These are phyloP conservation scores for Anaspis maculata DNA, from an alignment of 2,888 invertebrate genomes.

Conservation along the genomic window DNA sequence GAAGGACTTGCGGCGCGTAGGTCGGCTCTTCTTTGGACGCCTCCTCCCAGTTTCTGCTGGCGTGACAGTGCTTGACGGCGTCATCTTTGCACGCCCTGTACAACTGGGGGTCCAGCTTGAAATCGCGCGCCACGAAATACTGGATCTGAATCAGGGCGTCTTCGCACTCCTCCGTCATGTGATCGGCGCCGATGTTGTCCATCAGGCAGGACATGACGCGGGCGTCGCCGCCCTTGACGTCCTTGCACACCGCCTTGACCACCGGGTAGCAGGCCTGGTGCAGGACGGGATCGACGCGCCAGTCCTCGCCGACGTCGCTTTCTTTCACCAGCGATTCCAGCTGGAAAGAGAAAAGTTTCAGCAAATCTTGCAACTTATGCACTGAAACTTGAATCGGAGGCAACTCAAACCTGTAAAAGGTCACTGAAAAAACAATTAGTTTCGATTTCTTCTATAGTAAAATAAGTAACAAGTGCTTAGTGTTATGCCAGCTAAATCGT, in stretches of 20 bases:
- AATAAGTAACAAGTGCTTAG: background rate
- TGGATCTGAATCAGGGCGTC: slow-evolving; percentile 89
- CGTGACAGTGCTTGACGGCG: slow-evolving; percentile 74
- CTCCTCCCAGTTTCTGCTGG: slow-evolving; percentile 63
- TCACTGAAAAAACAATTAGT: background rate
- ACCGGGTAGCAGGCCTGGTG: slow-evolving; percentile 80
- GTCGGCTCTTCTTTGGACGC: slow-evolving; percentile 59
- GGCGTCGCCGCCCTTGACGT: slow-evolving; percentile 66
- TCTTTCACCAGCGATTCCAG: slow-evolving; percentile 75
- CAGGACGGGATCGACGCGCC: slow-evolving; percentile 88
- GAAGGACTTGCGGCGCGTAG: slow-evolving; percentile 74
- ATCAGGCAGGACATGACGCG: slow-evolving; percentile 89
- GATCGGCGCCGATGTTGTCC: slow-evolving; percentile 76
- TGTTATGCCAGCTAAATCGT: too few relatives aligned
- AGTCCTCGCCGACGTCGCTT: slow-evolving; percentile 90
- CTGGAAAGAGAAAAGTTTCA: slow-evolving; percentile 45
- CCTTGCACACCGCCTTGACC: slow-evolving; percentile 68
- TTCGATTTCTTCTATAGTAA: background rate
- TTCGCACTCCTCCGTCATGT: slow-evolving; percentile 87
- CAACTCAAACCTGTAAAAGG: too few relatives aligned
- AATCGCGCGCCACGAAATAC: slow-evolving; percentile 94
- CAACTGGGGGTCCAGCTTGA: slow-evolving; percentile 81
- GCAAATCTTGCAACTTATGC: too few relatives aligned
- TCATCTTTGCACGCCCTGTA: slow-evolving; percentile 84
- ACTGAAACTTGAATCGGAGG: too few relatives aligned